Conservation (phyloP, 2,888 invertebrate species). For the Thecophora atra region DNA sequence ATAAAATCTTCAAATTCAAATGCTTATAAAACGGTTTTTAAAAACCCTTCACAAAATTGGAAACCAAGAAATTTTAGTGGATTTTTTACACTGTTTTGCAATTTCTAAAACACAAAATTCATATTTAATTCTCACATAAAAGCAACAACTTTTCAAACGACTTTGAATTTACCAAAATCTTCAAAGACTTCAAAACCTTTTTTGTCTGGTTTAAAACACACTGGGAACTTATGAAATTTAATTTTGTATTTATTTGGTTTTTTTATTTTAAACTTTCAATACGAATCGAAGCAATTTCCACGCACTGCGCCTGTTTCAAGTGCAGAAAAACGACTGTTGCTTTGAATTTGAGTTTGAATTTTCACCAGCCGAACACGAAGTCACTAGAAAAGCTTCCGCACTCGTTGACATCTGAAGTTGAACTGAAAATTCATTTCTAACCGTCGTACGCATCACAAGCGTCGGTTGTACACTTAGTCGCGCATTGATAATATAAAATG, state of each 20-base stretch:
- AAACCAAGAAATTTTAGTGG: too few species aligned
- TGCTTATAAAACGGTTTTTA: too few species aligned
- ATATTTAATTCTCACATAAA: background rate
- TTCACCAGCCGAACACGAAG: conserved; percentile 50
- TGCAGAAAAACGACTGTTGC: background rate
- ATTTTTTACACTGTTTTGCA: too few species aligned
- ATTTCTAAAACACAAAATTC: background rate
- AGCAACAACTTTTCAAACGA: background rate
- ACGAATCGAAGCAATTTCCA: background rate
- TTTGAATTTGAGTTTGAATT: background rate
- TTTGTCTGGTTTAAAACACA: too few species aligned
- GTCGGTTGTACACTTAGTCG: background rate
- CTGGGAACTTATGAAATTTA: background rate
- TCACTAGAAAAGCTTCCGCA: conserved; percentile 57
- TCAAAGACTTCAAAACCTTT: background rate
- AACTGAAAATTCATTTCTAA: conserved; percentile 50
- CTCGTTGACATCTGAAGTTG: conserved; percentile 64
- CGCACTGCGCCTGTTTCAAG: conserved; percentile 15
- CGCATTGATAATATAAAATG: background rate
- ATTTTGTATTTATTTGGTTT: background rate
- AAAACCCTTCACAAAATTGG: background rate
- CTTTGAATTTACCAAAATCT: background rate
- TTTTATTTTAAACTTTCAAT: conserved; percentile 7
- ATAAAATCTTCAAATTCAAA: too few species aligned
- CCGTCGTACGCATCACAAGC: conserved; percentile 14